Conservation (phyloP, 2,888 invertebrate genomes). For the Melinopterus prodromus region DNA sequence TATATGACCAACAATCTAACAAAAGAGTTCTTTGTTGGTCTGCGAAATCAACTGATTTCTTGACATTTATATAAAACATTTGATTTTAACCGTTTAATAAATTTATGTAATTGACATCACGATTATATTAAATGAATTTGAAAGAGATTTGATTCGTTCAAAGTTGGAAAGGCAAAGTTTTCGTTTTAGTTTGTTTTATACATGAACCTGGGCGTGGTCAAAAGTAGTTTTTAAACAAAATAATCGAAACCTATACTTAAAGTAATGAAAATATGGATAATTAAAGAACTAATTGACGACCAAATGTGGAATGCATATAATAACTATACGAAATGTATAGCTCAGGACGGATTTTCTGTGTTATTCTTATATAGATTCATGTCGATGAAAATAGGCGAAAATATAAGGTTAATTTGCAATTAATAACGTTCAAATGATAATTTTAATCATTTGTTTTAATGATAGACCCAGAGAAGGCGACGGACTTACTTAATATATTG, state of each 20-base stretch:
- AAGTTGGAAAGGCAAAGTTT: slow-evolving; percentile 33
- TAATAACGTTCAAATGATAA: too few relatives aligned
- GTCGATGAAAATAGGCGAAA: too few relatives aligned
- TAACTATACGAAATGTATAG: not conserved
- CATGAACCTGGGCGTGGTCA: slow-evolving; percentile 32
- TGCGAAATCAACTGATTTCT: slow-evolving; percentile 21
- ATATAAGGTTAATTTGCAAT: too few relatives aligned
- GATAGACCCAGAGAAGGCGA: too few relatives aligned
- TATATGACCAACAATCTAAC: not conserved
- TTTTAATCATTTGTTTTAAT: too few relatives aligned
- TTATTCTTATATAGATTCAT: not conserved
- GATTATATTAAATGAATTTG: slow-evolving; percentile 35
- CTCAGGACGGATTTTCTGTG: not conserved
- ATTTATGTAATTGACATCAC: slow-evolving; percentile 45
- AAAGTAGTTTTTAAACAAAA: slow-evolving; percentile 39
- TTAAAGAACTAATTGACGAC: not conserved
- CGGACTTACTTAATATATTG: too few relatives aligned
- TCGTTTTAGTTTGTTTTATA: slow-evolving; percentile 43
- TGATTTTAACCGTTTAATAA: slow-evolving; percentile 32
- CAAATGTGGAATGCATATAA: not conserved
- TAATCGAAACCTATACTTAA: not conserved
- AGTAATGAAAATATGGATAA: not conserved
- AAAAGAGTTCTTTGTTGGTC: slow-evolving; percentile 5
- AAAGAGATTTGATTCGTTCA: slow-evolving; percentile 34
- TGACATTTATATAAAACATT: slow-evolving; percentile 31